A percentile compares a stretch with the other conserved stretches of the same genome.
phyloP scores from a whole-genome alignment of 2,888 invertebrate genomes.

The Philereme transversata region DNA sequence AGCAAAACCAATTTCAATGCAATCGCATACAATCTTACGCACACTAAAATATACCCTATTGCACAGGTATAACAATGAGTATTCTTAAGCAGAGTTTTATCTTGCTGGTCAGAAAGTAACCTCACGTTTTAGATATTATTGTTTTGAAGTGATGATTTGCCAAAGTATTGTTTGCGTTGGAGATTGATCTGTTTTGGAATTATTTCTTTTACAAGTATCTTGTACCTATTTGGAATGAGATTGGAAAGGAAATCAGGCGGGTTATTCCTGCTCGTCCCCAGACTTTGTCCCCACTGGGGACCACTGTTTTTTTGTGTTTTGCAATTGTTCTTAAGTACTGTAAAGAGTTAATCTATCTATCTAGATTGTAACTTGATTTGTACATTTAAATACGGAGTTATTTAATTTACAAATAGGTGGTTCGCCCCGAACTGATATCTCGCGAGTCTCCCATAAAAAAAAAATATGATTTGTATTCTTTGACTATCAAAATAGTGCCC shows the following conservation, averaged over 20 bases:
- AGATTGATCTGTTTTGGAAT: slow-evolving; percentile 39
- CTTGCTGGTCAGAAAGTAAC: slow-evolving; percentile 48
- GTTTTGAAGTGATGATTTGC: slow-evolving; percentile 70
- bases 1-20: slow-evolving; percentile 68
- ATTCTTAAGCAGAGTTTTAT: slow-evolving; percentile 26
- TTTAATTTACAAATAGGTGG: no score
- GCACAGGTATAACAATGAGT: slow-evolving; percentile 26
- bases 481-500: no score
- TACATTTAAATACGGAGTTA: no score
- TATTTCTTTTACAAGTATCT: slow-evolving; percentile 26
- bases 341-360: no score
- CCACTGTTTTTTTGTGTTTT: no score
- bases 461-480: no score
- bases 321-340: no score
- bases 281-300: no score
- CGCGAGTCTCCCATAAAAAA: no score
- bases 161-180: slow-evolving; percentile 51
- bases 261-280: no score
- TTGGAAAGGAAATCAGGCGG: slow-evolving; percentile 1
- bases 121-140: slow-evolving; percentile 66
- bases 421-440: no score
- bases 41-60: slow-evolving; percentile 35
- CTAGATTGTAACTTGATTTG: no score
- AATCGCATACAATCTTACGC: slow-evolving; percentile 48
- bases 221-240: slow-evolving; percentile 2